Evolutionary conservation across 2,797 vertebrate genomes (phyloP).

Genomic region (Pseudomugil tenellus): DNA sequence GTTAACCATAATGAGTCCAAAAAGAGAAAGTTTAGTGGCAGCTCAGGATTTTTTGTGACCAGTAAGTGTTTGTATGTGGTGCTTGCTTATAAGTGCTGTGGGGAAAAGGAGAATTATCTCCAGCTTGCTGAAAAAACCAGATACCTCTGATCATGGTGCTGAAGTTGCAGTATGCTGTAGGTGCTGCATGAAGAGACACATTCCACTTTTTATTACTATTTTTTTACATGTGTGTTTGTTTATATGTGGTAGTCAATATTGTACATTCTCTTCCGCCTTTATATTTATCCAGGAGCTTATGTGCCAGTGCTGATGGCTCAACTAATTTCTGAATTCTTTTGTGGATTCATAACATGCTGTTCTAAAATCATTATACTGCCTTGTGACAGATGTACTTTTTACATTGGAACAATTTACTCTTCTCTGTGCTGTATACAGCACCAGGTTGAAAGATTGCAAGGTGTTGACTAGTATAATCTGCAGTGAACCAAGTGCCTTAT

Average conservation of each 20-base stretch:
- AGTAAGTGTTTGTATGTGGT: conserved; percentile 20
- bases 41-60: conserved; percentile 12
- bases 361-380: conserved; percentile 5
- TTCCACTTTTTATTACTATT: conserved; percentile 49
- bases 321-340: conserved; percentile 37
- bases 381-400: neutral
- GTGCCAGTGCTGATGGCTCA: conserved; percentile 42
- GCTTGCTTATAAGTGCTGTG: conserved; percentile 10
- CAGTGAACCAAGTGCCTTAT: neutral
- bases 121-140: conserved; percentile 72
- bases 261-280: neutral
- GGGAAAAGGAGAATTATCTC: conserved; percentile 60
- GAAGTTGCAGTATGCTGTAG: conserved; percentile 71
- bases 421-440: conserved; percentile 7
- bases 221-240: conserved; percentile 29
- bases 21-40: conserved; percentile 26
- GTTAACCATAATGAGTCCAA: conserved; percentile 56
- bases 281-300: conserved; percentile 19
- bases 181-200: conserved; percentile 59
- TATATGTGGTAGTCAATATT: conserved; percentile 14
- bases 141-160: conserved; percentile 65
- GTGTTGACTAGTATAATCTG: neutral
- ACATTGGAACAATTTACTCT: neutral
- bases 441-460: neutral
- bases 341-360: conserved; percentile 8